Base-by-base conservation (phyloP, 1,140 invertebrate genomes). In the Temnothorax nylanderi region DNA sequence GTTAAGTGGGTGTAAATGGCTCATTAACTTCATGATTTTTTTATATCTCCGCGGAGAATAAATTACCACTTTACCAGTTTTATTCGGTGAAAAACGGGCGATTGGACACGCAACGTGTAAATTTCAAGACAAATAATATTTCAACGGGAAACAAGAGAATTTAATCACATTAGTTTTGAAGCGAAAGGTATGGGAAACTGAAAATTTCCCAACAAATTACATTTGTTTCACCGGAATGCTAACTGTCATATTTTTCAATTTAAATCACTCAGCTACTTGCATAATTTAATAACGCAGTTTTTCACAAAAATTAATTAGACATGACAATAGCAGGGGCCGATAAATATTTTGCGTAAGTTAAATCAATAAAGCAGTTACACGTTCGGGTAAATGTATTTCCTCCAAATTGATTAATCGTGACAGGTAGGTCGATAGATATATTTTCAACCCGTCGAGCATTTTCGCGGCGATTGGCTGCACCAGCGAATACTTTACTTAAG, bases 401-500 rank as follows among this genome's bases (percentile, higher is more conserved):
- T 84, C 69, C 26, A 75, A 75, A 84, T 84, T 84, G 69, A 84
- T 84, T 84, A 84, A 84, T 84, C 54, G 56, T 47, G 69, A 84
- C 69, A 60, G 80, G 69, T 21, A 47, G 18, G 41, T 37, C 54
- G 69, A 60, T 58, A 58, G 18, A 82, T 84, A 60, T 75, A 84
- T 84, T 75, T 75, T 75, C 69, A 72, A 13, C 41, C 54, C 26
- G 54, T 82, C 44, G 67, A 72, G 13, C 54, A 75, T 84, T 84
- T 84, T 74, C 80, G 41, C 69, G 54, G 69, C 67, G 62, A 84
- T 84, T 84, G 69, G 80, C 80, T 62, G 32, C 54, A 13, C 80
- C 32, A 32, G 11, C 54, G 67, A 75, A 84, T 84, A 84, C 80
- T 84, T 84, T 84, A 84, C 80, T 84, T 84, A 84, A 84, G 80